Base-by-base conservation (phyloP, 2,797 vertebrate species). In the Anomalospiza imberbis region DNA sequence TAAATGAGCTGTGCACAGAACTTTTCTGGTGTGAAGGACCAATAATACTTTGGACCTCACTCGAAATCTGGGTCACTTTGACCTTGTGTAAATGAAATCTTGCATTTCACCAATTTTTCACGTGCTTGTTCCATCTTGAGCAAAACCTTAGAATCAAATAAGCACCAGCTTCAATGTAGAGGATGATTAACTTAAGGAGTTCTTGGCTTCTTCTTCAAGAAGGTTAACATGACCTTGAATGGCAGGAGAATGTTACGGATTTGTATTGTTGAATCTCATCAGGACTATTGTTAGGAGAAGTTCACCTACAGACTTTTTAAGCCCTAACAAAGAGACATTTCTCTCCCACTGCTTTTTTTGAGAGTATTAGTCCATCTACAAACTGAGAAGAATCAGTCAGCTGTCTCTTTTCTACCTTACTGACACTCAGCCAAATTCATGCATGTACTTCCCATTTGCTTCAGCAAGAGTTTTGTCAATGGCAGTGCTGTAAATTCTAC, bases 111-210 rank as follows among this genome's bases (percentile, higher is more conserved):
- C 81, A 88, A 95, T 96, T 95, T 97, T 97, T 97, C 96, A 94
- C 94, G 96, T 96, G 94, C 92, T 97, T 97, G 90, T 95, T 98
- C 95, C 1, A 3, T 97, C 96, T 97, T 93, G 92, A 97, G 96
- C 95, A 97, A 97, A 98, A 96, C 91, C 93, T 97, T 91, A 79
- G 96, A 97, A 95, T 95, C 85, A 97, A 97, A 97, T 95, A 97
- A 96, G 91, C 79, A 97, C 96, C 84, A 96, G 94, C 88, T 97
- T 95, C 92, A 92, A 92, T 89, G 90, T 85, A 96, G 97, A 97
- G 95, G 97, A 97, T 98, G 97, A 98, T 98, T 98, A 98, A 98
- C 97, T 97, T 97, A 97, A 97, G 97, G 97, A 98, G 97, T 97
- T 97, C 94, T 97, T 98, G 97, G 96, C 96, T 97, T 91, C 93